A percentile compares a stretch with the other conserved stretches of the same genome.
These are phyloP conservation scores for Rhynchomys soricoides DNA, from an alignment of 2,113 vertebrate genomes.

Conservation along the genomic window DNA sequence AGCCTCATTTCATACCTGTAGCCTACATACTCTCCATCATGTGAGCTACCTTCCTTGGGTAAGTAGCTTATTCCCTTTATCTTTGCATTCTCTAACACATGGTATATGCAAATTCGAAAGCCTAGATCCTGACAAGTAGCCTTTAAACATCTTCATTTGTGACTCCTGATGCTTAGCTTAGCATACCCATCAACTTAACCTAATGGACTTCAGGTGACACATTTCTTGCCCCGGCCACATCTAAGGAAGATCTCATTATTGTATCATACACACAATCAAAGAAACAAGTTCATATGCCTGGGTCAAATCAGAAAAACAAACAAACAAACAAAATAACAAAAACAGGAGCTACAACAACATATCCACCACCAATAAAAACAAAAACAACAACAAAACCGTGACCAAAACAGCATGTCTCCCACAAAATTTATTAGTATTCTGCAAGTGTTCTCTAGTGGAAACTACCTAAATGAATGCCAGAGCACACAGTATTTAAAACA, in stretches of 20 bases:
- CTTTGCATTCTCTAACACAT: neutral
- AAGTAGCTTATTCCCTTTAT: neutral
- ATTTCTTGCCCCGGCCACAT: neutral
- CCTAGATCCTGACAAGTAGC: neutral
- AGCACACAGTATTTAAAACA: neutral
- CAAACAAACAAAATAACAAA: too few species aligned
- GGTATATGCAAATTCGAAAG: neutral
- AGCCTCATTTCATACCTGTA: neutral
- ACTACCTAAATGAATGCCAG: too few species aligned
- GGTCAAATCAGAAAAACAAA: neutral
- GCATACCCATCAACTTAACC: neutral
- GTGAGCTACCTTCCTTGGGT: neutral
- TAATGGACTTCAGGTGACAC: neutral
- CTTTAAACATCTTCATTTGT: neutral
- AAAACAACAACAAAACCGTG: neutral
- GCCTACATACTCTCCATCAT: neutral
- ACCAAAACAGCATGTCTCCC: neutral
- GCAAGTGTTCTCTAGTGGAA: neutral
- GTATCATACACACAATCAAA: neutral
- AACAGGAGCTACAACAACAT: neutral
- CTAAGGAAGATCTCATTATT: neutral
- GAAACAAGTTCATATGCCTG: neutral
- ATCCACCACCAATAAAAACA: neutral
- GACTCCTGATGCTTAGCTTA: neutral
- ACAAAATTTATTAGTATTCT: neutral